A percentile compares a stretch with the other conserved stretches of the same genome.
These are phyloP conservation scores for Serranus cabrilla DNA, from an alignment of 2,797 vertebrate species.

Conservation along the genomic window DNA sequence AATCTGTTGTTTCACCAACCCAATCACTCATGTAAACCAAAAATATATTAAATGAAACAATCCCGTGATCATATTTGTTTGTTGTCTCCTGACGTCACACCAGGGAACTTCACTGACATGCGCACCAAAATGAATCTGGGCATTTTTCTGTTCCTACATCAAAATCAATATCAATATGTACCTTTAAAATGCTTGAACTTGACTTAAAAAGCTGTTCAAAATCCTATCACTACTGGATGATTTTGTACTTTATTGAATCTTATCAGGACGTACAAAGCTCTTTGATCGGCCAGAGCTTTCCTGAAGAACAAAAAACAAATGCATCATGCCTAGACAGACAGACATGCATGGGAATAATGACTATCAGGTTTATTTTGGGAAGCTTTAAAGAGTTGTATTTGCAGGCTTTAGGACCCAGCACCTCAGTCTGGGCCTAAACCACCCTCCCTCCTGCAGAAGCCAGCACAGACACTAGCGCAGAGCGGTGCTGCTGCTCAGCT, in stretches of 20 bases:
- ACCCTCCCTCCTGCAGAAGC: constrained; percentile 85
- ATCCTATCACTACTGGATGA: no score
- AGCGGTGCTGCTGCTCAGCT: constrained; percentile 90
- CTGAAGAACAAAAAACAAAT: not conserved
- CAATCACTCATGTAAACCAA: no score
- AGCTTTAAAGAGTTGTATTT: not conserved
- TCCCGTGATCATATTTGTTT: no score
- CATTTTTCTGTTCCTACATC: no score
- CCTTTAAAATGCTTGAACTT: no score
- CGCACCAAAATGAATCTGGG: no score
- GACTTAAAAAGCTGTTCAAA: no score
- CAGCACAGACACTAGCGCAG: constrained; percentile 90
- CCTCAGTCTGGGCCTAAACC: constrained; percentile 61
- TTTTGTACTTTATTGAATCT: not conserved
- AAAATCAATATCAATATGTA: no score
- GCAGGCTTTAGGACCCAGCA: constrained; percentile 93
- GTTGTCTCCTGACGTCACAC: no score
- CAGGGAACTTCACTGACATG: no score
- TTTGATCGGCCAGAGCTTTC: constrained; percentile 1
- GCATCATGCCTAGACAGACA: not conserved
- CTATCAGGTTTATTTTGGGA: constrained; percentile 40
- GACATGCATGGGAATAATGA: constrained; percentile 4
- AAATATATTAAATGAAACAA: no score
- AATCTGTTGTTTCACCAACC: no score
- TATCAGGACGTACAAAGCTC: not conserved